These are phyloP conservation scores for Oncorhynchus kisutch DNA, from an alignment of 2,113 vertebrate genomes.

Conservation along the genomic window DNA sequence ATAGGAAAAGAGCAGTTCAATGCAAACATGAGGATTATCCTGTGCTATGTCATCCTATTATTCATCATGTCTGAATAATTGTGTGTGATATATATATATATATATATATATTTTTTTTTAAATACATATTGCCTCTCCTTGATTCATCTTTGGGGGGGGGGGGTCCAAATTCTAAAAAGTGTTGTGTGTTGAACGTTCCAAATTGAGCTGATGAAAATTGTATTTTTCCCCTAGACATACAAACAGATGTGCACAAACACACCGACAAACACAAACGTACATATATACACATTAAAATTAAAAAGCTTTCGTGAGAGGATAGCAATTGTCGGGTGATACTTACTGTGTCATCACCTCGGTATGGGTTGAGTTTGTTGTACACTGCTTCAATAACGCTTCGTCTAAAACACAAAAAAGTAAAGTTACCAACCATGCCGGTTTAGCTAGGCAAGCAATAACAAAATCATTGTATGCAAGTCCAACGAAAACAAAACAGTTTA, in stretches of 20 bases:
- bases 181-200: neutral
- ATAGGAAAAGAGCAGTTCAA: too few relatives aligned
- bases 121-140: too few relatives aligned
- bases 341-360: slow-evolving; percentile 97
- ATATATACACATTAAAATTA: neutral
- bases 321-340: slow-evolving; percentile 70
- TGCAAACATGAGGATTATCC: neutral
- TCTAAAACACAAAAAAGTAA: slow-evolving; percentile 64
- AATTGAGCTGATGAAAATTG: neutral
- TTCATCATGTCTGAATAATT: too few relatives aligned
- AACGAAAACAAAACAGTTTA: too few relatives aligned
- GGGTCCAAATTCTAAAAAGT: neutral
- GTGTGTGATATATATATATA: too few relatives aligned
- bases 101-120: too few relatives aligned
- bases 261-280: neutral
- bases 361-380: slow-evolving; percentile 99
- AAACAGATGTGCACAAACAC: slow-evolving; percentile 17
- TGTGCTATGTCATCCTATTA: too few relatives aligned
- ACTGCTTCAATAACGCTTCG: slow-evolving; percentile 98
- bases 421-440: neutral
- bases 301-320: neutral
- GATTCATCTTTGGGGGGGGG: too few relatives aligned
- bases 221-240: neutral
- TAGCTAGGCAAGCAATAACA: too few relatives aligned
- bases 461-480: too few relatives aligned